These are phyloP conservation scores for Coturnix japonica DNA, from an alignment of 2,113 vertebrate species.

Conservation along the genomic window DNA sequence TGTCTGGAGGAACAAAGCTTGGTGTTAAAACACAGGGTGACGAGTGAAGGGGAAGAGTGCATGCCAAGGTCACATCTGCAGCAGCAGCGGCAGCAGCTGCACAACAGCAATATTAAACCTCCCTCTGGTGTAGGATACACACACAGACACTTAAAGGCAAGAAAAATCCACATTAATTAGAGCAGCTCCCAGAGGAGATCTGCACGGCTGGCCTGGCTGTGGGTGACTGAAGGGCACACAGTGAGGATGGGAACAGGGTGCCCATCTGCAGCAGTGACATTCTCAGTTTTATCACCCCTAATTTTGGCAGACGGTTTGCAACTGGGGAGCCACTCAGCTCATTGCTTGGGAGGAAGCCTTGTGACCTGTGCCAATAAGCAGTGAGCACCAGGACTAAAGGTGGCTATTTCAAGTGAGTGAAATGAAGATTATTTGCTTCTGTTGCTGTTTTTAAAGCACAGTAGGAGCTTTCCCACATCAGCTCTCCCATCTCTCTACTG, in stretches of 20 bases:
- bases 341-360: not conserved
- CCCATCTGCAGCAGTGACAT: not conserved
- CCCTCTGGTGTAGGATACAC: not conserved
- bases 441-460: not conserved
- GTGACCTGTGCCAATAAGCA: not conserved
- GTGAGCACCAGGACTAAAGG: not conserved
- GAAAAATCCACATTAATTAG: slow-evolving; percentile 48
- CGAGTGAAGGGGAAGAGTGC: not conserved
- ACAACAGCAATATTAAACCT: slow-evolving; percentile 6
- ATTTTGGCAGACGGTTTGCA: slow-evolving; percentile 34
- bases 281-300: not conserved
- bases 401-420: not conserved
- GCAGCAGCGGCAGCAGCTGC: not conserved
- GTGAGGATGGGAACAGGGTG: fast-evolving
- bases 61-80: slow-evolving; percentile 36
- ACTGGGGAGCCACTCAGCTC: not conserved
- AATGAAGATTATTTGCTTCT: not conserved
- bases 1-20: slow-evolving; percentile 38
- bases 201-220: not conserved
- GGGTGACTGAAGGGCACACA: not conserved
- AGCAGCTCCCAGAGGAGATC: not conserved
- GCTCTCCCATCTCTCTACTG: not conserved
- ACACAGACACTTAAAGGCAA: slow-evolving; percentile 16
- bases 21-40: not conserved
- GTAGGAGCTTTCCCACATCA: not conserved